Conservation (phyloP, 30 jellyfish, hydroid and myxozoan genomes). For the Turritopsis rubra region DNA sequence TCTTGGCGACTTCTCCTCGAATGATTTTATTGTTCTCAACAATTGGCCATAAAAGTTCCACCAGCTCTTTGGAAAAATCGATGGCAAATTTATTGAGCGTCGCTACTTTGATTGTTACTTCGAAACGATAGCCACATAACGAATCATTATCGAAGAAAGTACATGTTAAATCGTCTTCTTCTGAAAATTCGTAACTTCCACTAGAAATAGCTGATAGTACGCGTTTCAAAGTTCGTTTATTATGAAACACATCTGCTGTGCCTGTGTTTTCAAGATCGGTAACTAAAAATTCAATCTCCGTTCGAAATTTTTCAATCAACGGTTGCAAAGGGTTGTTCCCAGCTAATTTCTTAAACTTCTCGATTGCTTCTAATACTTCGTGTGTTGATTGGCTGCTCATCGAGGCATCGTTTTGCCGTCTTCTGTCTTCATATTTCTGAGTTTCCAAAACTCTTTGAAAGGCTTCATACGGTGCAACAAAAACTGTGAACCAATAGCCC, state of each 20-base stretch:
- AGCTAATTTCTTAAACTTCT: slow-evolving; percentile 4
- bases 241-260: slow-evolving; percentile 47
- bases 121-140: slow-evolving; percentile 72
- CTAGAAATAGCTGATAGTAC: slow-evolving; percentile 52
- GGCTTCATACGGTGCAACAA: slow-evolving; percentile 82
- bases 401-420: not conserved
- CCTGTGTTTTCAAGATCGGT: slow-evolving; percentile 31
- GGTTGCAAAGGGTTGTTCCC: slow-evolving; percentile 36
- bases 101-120: slow-evolving; percentile 47
- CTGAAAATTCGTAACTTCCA: slow-evolving; percentile 60
- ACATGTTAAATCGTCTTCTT: slow-evolving; percentile 54
- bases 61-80: slow-evolving; percentile 49
- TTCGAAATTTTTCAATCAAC: slow-evolving; percentile 33
- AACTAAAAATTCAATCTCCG: slow-evolving; percentile 40
- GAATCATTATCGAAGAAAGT: slow-evolving; percentile 72
- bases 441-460: slow-evolving; percentile 61
- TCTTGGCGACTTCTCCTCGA: slow-evolving; percentile 41
- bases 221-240: slow-evolving; percentile 45
- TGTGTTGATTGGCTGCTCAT: not conserved
- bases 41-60: slow-evolving; percentile 44
- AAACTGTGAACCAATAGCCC: slow-evolving; percentile 87
- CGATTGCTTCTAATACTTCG: slow-evolving; percentile 3
- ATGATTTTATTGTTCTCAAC: slow-evolving; percentile 52
- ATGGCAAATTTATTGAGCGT: slow-evolving; percentile 58
- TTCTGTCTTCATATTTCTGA: slow-evolving; percentile 39